Percentiles rank a stretch among this genome's conserved stretches.
These are phyloP conservation scores for Galleria mellonella DNA, from an alignment of 1,140 invertebrate species.

Conservation along the genomic window DNA sequence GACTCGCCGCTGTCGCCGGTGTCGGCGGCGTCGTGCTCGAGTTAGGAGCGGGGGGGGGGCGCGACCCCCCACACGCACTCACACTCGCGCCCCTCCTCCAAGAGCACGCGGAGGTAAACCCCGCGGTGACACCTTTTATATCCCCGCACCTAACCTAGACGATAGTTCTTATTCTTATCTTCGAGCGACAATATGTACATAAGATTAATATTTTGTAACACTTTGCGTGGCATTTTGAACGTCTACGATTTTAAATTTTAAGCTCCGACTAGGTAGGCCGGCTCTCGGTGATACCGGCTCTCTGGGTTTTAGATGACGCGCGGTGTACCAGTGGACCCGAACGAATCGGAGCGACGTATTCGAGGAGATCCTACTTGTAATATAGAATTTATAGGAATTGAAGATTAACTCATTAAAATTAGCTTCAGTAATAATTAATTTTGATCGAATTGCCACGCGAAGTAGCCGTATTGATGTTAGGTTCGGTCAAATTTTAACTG, in stretches of 20 bases:
- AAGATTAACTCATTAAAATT: conserved; percentile 14
- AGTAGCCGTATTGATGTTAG: conserved; percentile 47
- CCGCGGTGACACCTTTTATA: conserved; percentile 37
- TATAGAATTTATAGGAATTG: conserved; percentile 48
- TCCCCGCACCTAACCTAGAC: conserved; percentile 41
- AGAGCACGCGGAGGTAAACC: conserved; percentile 70
- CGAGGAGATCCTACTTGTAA: conserved; percentile 24
- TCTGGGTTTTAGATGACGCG: too few relatives aligned
- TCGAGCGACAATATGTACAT: conserved; percentile 75
- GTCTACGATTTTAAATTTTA: not conserved
- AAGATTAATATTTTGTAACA: conserved; percentile 72
- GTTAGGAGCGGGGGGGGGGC: conserved; percentile 81
- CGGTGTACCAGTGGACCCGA: not conserved
- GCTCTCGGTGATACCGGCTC: not conserved
- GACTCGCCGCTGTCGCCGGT: conserved; percentile 88
- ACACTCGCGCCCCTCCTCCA: conserved; percentile 71
- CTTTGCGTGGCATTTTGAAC: conserved; percentile 39
- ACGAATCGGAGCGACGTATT: not conserved
- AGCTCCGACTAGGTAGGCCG: not conserved
- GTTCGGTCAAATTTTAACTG: conserved; percentile 40
- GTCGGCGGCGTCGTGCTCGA: conserved; percentile 91
- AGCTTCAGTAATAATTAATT: conserved; percentile 11
- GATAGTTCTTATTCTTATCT: conserved; percentile 69
- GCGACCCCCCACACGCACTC: conserved; percentile 69
- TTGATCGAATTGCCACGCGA: conserved; percentile 42